Evolutionary conservation across 2,888 invertebrate genomes (phyloP), one percentile per base, ranked within the genome.

Genomic region (Mylabris sibirica): DNA sequence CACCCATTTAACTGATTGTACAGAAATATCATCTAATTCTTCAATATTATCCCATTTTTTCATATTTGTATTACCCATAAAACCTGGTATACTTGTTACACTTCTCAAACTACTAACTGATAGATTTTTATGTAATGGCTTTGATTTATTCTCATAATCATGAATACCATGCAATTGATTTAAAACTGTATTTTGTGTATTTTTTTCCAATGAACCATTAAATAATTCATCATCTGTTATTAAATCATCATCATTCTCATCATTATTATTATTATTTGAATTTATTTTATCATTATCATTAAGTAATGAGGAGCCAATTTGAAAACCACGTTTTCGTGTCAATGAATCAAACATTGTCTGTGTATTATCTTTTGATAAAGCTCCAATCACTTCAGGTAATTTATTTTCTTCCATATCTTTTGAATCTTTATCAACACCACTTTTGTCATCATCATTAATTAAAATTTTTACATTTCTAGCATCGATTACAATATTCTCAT

Each of bases 11-110:
- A 60, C 63, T 38, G 81, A 80, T 64, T 66, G 67, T 53, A 79
- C 67, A 64, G 80, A 81, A 68, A 80, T 74, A 30, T 77, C 77
- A 73, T 84, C 81, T 65, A 84, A 71, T 35, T 82, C 78, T 63
- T 84, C 80, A 3, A 73, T 62, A 74, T 82, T 84, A 59, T 77
- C 76, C 84, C 84, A 85, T 70, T 84, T 84, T 68, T 76, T 83
- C 74, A 84, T 80, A 24, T 73, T 74, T 38, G 63, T 75, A 30
- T 66, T 65, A 64, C 71, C 69, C 59, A 78, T 41, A 66, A 81
- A 81, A 14, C 78, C 78, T 0, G 81, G 80, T 20, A 81, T 67
- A 73, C 78, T 81, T 49, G 75, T 76, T 34, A 80, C 71, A 75
- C 80, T 83, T 49, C 76, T 74, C 34, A 84, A 74, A 74, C 83